Evolutionary conservation across 1,140 invertebrate genomes (phyloP).

Genomic region (Formica selysi): DNA sequence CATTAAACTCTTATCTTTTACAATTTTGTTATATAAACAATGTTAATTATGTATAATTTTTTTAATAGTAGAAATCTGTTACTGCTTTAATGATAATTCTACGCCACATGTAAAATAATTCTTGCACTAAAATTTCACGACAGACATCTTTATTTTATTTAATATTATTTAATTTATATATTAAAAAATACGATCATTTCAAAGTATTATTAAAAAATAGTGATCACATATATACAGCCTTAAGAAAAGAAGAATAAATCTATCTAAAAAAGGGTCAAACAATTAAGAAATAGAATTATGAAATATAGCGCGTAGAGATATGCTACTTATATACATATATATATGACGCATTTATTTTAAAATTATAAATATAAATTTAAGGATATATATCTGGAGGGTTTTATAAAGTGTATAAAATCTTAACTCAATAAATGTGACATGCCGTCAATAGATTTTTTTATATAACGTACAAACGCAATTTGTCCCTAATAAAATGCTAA

Average conservation of each 20-base stretch:
- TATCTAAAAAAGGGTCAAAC: not conserved
- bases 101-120: constrained; percentile 14
- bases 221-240: not conserved
- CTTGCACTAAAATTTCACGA: constrained; percentile 6
- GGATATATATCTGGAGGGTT: too few species aligned
- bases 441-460: not conserved
- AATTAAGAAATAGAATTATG: too few species aligned
- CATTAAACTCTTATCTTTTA: constrained; percentile 12
- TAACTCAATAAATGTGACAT: constrained; percentile 8
- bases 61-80: constrained; percentile 43
- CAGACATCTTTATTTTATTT: not conserved
- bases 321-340: too few species aligned
- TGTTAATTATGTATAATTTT: constrained; percentile 40
- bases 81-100: constrained; percentile 40
- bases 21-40: constrained; percentile 25
- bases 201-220: not conserved
- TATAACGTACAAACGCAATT: constrained; percentile 8
- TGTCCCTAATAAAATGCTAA: constrained; percentile 47
- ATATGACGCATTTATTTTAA: too few species aligned
- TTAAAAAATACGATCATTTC: not conserved
- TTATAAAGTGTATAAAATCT: not conserved
- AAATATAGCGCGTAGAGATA: too few species aligned
- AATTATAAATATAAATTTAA: too few species aligned
- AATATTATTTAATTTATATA: not conserved
- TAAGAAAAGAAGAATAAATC: not conserved